Evolutionary conservation across 1,140 invertebrate species (phyloP).

Genomic region (Drosophila arawakana): DNA sequence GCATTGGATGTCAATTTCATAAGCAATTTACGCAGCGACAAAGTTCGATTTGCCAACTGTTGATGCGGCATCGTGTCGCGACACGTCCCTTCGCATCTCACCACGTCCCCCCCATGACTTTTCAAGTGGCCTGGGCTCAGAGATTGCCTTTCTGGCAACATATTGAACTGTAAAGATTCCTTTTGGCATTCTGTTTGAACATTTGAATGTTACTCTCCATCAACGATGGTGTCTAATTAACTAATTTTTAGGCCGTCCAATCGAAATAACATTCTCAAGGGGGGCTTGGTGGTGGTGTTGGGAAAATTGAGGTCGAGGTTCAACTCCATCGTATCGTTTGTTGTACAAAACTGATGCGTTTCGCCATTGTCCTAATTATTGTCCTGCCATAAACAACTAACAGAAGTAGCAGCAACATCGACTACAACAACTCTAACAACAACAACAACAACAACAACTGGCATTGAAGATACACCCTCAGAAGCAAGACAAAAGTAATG

Average conservation of each 20-base stretch:
- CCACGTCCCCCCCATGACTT: slow-evolving; percentile 15
- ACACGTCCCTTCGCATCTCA: neutral
- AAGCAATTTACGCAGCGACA: slow-evolving; percentile 72
- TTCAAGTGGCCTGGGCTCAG: slow-evolving; percentile 5
- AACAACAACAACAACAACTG: slow-evolving; percentile 24
- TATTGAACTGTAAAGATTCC: slow-evolving; percentile 26
- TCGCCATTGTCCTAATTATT: slow-evolving; percentile 73
- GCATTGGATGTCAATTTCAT: slow-evolving; percentile 76
- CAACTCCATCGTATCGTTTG: slow-evolving; percentile 34
- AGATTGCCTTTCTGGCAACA: slow-evolving; percentile 14
- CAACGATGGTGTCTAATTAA: slow-evolving; percentile 66
- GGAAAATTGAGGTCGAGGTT: neutral
- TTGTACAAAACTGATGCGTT: slow-evolving; percentile 56
- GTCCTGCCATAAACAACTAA: slow-evolving; percentile 77
- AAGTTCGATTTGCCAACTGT: slow-evolving; percentile 77
- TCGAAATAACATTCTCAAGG: slow-evolving; percentile 36
- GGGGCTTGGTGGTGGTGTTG: neutral
- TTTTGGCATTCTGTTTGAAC: slow-evolving; percentile 10
- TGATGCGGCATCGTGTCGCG: slow-evolving; percentile 37
- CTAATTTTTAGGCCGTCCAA: slow-evolving; percentile 55
- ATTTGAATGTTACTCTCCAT: slow-evolving; percentile 27
- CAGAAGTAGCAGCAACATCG: slow-evolving; percentile 35
- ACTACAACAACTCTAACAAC: neutral
- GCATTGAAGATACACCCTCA: slow-evolving; percentile 45
- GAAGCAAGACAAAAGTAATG: slow-evolving; percentile 69